Conservation (phyloP, 1,140 invertebrate species). For the Lithobius niger region DNA sequence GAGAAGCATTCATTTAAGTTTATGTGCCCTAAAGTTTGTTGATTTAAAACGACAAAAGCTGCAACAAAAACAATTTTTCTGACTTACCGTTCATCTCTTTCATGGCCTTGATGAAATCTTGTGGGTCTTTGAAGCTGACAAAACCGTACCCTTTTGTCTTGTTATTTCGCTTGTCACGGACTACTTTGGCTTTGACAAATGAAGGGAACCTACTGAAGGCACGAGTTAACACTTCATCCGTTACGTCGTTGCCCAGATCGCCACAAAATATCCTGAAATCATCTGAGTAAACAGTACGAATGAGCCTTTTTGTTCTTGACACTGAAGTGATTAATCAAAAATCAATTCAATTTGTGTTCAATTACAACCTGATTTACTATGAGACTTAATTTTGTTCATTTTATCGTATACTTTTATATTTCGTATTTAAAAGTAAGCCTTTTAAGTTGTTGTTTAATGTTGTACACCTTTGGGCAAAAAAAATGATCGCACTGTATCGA, state of each 20-base stretch:
- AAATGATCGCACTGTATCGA: no score
- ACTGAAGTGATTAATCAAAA: background rate
- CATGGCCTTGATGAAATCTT: conserved; percentile 96
- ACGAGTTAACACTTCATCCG: conserved; percentile 83
- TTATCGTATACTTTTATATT: background rate
- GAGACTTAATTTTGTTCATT: background rate
- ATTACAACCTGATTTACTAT: background rate
- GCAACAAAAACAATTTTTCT: background rate
- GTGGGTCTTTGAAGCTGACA: conserved; percentile 94
- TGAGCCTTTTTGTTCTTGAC: no score
- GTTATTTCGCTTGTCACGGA: conserved; percentile 90
- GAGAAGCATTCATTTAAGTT: no score
- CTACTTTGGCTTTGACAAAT: conserved; percentile 87
- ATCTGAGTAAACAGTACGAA: conserved; percentile 42
- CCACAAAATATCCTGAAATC: conserved; percentile 98
- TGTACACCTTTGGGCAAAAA: no score
- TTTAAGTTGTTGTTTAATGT: no score
- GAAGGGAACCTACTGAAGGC: conserved; percentile 93
- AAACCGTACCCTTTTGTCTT: conserved; percentile 99
- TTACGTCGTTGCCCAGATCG: conserved; percentile 97
- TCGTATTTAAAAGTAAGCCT: no score
- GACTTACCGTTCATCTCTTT: conserved; percentile 76
- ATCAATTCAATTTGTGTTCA: no score
- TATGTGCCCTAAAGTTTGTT: no score
- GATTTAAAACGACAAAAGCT: no score